Evolutionary conservation across 2,113 vertebrate genomes (phyloP), one percentile per base, ranked within the genome.

Genomic region (Bubo blakistoni): DNA sequence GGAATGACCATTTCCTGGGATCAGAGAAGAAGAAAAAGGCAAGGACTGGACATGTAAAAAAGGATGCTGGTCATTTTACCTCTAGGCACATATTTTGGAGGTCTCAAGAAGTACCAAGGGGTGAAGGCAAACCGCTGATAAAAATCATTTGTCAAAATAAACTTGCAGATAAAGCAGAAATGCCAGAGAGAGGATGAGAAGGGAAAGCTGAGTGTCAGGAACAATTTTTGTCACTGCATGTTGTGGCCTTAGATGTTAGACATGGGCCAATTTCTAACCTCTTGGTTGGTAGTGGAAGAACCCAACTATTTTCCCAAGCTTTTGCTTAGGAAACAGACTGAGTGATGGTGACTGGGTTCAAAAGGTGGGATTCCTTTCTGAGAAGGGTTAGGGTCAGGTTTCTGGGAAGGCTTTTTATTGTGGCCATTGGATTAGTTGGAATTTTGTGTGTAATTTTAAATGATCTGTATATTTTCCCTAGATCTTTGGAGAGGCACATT

Each of bases 321-420:
- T 95, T 94, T 92, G 87, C 81, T 95, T 89, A 91, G 40, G 81
- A 81, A 88, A 65, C 54, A 69, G 84, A 54, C 66, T 95, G 66
- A 72, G 8, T 86, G 81, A 92, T 80, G 73, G 92, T 90, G 84
- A 46, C 87, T 80, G 63, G 54, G 91, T 95, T 97, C 92, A 94
- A 92, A 92, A 95, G 95, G 95, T 97, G 86, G 62, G 81, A 95
- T 89, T 97, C 89, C 92, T 95, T 95, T 80, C 86, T 96, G 38
- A 63, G 88, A 94, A 90, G 54, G 90, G 92, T 95, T 87, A 93
- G 42, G 84, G 58, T 93, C 74, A 93, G 90, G 78, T 90, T 95
- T 96, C 89, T 97, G 96, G 83, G 91, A 95, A 97, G 94, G 84
- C 36, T 96, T 95, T 84, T 90, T 90, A 66, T 80, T 92, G 70